A percentile compares a stretch with the other conserved stretches of the same genome.
Evolutionary conservation across 1,140 invertebrate species (phyloP).

Genomic region (Protaetia brevitarsis): DNA sequence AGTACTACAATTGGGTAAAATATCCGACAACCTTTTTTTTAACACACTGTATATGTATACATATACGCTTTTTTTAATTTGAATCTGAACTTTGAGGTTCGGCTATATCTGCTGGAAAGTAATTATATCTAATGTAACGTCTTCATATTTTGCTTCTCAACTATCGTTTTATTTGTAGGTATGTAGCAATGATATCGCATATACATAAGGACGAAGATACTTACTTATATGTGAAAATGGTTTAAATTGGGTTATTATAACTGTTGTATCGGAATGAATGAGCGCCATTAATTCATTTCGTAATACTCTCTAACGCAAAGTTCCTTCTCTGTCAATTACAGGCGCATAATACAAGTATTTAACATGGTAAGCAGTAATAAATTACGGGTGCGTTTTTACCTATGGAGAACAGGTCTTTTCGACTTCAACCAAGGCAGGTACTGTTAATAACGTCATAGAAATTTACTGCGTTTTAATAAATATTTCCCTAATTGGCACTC

Average conservation of each 20-base stretch:
- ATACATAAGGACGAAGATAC: too few relatives aligned
- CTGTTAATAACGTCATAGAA: not conserved
- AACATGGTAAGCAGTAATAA: not conserved
- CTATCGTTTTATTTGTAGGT: too few relatives aligned
- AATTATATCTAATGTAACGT: too few relatives aligned
- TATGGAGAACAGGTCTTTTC: not conserved
- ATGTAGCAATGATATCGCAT: too few relatives aligned
- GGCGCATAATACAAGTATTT: not conserved
- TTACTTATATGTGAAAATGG: too few relatives aligned
- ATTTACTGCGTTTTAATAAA: slow-evolving; percentile 16
- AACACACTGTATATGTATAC: too few relatives aligned
- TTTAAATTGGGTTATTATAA: not conserved
- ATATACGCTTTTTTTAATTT: too few relatives aligned
- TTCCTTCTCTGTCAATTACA: not conserved
- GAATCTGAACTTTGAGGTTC: too few relatives aligned
- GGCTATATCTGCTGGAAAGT: too few relatives aligned
- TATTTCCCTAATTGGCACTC: slow-evolving; percentile 11
- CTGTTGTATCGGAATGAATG: not conserved
- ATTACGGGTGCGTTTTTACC: not conserved
- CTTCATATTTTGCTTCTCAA: too few relatives aligned
- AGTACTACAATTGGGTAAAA: too few relatives aligned
- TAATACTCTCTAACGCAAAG: not conserved
- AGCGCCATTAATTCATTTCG: not conserved
- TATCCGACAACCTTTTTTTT: too few relatives aligned
- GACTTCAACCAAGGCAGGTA: not conserved